phyloP scores from a whole-genome alignment of 2,888 invertebrate species.

The Himalopsyche japonica region DNA sequence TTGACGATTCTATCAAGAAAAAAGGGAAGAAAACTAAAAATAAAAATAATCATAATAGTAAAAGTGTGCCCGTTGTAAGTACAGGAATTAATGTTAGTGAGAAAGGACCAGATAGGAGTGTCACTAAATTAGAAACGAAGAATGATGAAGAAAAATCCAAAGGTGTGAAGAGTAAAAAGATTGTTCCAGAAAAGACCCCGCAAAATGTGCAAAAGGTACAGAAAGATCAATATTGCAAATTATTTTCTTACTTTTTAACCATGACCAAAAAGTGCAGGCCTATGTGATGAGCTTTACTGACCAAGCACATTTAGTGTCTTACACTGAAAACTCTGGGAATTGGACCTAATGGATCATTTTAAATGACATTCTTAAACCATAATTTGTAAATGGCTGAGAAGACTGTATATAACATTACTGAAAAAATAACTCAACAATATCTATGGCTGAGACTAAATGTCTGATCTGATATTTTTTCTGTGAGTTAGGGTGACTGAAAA shows the following conservation, averaged over 20 bases:
- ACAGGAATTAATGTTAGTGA: slow-evolving; percentile 20
- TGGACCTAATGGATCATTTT: no score
- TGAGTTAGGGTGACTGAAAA: no score
- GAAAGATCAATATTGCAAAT: not conserved
- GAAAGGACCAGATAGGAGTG: not conserved
- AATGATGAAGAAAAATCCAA: slow-evolving; percentile 3
- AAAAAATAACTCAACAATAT: no score
- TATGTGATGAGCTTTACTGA: no score
- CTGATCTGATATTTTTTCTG: no score
- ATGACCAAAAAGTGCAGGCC: no score
- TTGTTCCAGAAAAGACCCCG: slow-evolving; percentile 17
- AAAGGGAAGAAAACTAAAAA: slow-evolving; percentile 46
- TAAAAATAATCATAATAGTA: slow-evolving; percentile 44
- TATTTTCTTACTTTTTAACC: not conserved
- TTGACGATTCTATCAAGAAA: slow-evolving; percentile 51
- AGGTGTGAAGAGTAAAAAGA: slow-evolving; percentile 7
- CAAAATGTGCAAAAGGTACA: slow-evolving; percentile 42
- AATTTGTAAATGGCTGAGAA: no score
- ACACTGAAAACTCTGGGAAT: no score
- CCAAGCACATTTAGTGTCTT: no score
- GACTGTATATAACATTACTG: no score
- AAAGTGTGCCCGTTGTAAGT: slow-evolving; percentile 43
- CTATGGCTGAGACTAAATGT: no score
- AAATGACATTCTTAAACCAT: no score
- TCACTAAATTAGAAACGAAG: not conserved